A percentile compares a stretch with the other conserved stretches of the same genome.
Conservation (phyloP, 2,797 vertebrate species). For the Chrysocyon brachyurus region DNA sequence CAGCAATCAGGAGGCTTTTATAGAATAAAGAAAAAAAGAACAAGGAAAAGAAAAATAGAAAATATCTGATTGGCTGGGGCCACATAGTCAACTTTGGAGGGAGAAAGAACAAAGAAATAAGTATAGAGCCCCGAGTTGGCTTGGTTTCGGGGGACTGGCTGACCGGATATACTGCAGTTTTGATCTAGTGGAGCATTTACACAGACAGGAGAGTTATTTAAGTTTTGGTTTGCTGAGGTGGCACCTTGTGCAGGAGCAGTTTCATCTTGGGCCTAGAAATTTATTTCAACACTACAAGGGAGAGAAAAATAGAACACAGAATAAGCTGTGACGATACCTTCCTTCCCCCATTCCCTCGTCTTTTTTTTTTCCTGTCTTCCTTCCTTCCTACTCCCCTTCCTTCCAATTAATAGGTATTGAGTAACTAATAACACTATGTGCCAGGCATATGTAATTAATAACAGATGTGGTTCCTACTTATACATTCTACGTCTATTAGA, state of each 20-base stretch:
- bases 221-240: background rate
- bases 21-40: background rate
- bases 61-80: background rate
- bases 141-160: background rate
- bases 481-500: background rate
- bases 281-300: background rate
- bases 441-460: slow-evolving; percentile 5
- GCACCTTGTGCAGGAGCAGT: background rate
- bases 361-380: too few species aligned
- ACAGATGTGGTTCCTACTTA: background rate
- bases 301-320: slow-evolving; percentile 22
- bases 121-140: background rate
- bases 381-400: background rate
- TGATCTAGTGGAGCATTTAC: background rate
- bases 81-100: background rate
- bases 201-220: background rate
- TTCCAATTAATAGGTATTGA: background rate
- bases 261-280: background rate
- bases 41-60: background rate
- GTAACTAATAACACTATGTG: background rate
- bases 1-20: background rate
- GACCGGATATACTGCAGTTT: background rate
- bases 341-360: too few species aligned
- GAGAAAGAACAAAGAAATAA: background rate
- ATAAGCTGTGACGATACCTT: background rate